Evolutionary conservation across 2,113 vertebrate genomes (phyloP).

Genomic region (Pseudopipra pipra): DNA sequence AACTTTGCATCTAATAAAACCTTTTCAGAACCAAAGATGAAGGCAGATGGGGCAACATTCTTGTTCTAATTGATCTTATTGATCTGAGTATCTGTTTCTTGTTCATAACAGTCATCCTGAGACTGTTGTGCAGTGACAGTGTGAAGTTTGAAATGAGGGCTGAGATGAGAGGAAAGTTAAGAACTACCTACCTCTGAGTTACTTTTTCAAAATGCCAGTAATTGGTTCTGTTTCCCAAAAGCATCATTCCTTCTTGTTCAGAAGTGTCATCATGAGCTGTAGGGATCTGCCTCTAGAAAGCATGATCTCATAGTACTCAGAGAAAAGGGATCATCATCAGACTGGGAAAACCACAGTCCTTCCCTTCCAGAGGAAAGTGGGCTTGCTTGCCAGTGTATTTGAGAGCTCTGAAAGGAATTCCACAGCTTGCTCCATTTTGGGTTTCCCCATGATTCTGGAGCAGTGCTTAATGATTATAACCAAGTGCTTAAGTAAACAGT

Average conservation of each 20-base stretch:
- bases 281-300: neutral
- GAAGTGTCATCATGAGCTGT: neutral
- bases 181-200: constrained; percentile 22
- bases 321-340: neutral
- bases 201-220: neutral
- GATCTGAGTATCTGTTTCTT: neutral
- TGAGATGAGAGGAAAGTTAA: neutral
- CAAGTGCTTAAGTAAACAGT: constrained; percentile 13
- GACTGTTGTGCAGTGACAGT: neutral
- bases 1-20: neutral
- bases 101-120: neutral
- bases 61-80: neutral
- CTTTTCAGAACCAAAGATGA: neutral
- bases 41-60: neutral
- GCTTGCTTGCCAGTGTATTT: neutral
- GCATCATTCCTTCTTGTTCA: neutral
- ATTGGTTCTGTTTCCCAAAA: neutral
- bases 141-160: neutral
- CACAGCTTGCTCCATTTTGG: constrained; percentile 31
- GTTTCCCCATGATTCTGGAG: neutral
- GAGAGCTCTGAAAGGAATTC: constrained; percentile 15
- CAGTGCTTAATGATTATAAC: neutral
- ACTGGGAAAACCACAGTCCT: constrained; percentile 26
- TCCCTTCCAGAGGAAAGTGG: neutral
- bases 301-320: neutral